Conservation (phyloP, 2,113 vertebrate genomes). For the Notarius lentiginosus region DNA sequence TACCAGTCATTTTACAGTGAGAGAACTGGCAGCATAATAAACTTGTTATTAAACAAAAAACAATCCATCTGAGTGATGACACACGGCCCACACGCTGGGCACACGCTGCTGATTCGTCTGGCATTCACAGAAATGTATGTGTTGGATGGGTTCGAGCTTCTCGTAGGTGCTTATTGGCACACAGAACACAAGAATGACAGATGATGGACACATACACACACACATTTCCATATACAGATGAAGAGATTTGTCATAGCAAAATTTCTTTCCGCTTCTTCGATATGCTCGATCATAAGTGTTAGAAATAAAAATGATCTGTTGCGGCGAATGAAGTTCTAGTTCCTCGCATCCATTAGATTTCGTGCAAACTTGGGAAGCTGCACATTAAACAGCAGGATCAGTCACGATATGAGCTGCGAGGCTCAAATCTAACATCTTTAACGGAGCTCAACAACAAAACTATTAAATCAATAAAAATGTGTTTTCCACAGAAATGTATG, state of each 20-base stretch:
- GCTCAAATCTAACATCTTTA: neutral
- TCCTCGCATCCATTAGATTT: neutral
- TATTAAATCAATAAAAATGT: too few species aligned
- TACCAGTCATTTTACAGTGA: slow-evolving; percentile 70
- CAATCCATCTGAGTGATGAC: slow-evolving; percentile 68
- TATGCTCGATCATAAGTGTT: neutral
- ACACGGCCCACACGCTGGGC: slow-evolving; percentile 51
- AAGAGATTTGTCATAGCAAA: neutral
- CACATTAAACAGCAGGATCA: slow-evolving; percentile 63
- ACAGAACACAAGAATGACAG: slow-evolving; percentile 25
- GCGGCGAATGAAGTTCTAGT: neutral
- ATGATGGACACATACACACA: slow-evolving; percentile 5
- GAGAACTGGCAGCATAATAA: slow-evolving; percentile 69
- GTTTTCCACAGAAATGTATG: too few species aligned
- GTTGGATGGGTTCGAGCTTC: neutral
- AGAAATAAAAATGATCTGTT: neutral
- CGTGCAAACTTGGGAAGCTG: slow-evolving; percentile 48
- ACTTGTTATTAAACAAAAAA: slow-evolving; percentile 71
- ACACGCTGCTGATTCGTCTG: slow-evolving; percentile 35
- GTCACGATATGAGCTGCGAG: neutral
- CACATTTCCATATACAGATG: neutral
- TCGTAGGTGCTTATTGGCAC: slow-evolving; percentile 15
- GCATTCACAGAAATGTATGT: neutral
- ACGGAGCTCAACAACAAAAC: neutral
- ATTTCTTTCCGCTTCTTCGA: neutral